Evolutionary conservation across 2,797 vertebrate species (phyloP).

Genomic region (Geotria australis): DNA sequence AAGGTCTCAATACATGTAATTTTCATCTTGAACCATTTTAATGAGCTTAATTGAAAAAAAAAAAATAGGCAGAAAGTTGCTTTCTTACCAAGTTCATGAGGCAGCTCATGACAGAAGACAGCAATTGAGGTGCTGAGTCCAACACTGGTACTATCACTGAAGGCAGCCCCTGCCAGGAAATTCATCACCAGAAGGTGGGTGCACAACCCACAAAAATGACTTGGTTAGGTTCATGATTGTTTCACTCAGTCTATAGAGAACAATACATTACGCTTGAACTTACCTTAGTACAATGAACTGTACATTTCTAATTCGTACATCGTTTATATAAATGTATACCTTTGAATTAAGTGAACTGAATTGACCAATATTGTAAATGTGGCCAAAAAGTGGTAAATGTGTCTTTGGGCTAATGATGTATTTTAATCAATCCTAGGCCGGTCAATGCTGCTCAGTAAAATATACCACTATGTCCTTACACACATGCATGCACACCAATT

Average conservation of each 20-base stretch:
- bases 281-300: background rate
- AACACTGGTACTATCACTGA: slow-evolving; percentile 66
- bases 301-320: background rate
- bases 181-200: background rate
- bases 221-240: background rate
- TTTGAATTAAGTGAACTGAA: too few relatives aligned
- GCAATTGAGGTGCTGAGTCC: slow-evolving; percentile 94
- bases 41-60: background rate
- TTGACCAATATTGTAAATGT: too few relatives aligned
- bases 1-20: background rate
- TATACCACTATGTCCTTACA: too few relatives aligned
- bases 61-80: slow-evolving; percentile 2
- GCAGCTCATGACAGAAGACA: slow-evolving; percentile 92
- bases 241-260: background rate
- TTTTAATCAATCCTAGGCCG: too few relatives aligned
- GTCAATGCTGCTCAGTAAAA: too few relatives aligned
- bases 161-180: slow-evolving; percentile 44
- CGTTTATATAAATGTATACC: too few relatives aligned
- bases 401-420: too few relatives aligned
- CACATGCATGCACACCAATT: too few relatives aligned
- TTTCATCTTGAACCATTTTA: background rate
- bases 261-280: background rate
- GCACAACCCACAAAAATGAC: background rate
- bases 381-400: too few relatives aligned
- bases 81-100: slow-evolving; percentile 69